Conservation (phyloP, 2,888 invertebrate species). For the Chrysolina oricalcia region DNA sequence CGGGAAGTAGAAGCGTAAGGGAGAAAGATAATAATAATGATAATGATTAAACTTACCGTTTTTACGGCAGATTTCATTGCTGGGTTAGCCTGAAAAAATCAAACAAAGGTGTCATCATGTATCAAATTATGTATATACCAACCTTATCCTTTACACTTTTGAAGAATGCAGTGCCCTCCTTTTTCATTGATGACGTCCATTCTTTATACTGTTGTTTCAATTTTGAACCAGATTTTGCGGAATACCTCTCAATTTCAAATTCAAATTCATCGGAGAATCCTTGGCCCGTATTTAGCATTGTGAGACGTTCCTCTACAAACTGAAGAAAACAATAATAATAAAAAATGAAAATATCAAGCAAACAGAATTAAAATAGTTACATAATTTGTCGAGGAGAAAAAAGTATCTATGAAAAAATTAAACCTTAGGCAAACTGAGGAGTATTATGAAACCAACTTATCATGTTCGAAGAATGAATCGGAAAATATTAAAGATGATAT, state of each 20-base stretch:
- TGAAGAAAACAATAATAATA: slow-evolving; percentile 68
- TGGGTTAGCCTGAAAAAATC: slow-evolving; percentile 88
- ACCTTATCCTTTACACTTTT: slow-evolving; percentile 93
- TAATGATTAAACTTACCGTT: slow-evolving; percentile 83
- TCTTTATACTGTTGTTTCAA: slow-evolving; percentile 84
- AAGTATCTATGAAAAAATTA: neutral
- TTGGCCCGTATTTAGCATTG: slow-evolving; percentile 92
- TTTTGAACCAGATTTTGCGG: slow-evolving; percentile 78
- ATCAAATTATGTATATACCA: neutral
- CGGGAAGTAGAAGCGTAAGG: too few relatives aligned
- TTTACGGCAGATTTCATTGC: slow-evolving; percentile 95
- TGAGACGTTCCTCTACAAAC: slow-evolving; percentile 96
- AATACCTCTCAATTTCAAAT: slow-evolving; percentile 85
- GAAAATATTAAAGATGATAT: neutral
- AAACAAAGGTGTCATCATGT: slow-evolving; percentile 29
- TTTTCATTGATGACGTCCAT: slow-evolving; percentile 85
- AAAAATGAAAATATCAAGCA: neutral
- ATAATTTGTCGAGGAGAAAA: neutral
- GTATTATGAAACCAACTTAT: neutral
- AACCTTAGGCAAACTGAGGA: neutral
- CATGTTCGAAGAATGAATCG: neutral
- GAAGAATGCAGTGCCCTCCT: slow-evolving; percentile 88
- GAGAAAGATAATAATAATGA: slow-evolving; percentile 26
- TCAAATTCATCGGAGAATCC: slow-evolving; percentile 97
- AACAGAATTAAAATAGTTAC: neutral